Percentiles rank a stretch among this genome's conserved stretches.
These are phyloP conservation scores for Odontamblyopus rebecca DNA, from an alignment of 2,797 vertebrate genomes.

Conservation along the genomic window DNA sequence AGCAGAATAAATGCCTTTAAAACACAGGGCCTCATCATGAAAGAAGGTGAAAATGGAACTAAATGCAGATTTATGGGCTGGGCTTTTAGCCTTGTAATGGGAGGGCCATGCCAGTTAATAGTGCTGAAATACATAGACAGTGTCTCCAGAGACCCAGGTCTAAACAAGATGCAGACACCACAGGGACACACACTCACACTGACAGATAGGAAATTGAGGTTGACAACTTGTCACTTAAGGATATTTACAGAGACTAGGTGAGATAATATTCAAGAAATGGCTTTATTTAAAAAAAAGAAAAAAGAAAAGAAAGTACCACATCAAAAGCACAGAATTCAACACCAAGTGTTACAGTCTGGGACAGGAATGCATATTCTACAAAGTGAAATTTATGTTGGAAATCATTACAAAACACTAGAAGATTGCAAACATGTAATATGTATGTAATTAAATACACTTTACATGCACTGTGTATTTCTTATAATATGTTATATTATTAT, in stretches of 20 bases:
- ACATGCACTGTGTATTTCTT: too few relatives aligned
- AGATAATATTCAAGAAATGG: constrained; percentile 56
- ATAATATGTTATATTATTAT: too few relatives aligned
- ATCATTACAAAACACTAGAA: not conserved
- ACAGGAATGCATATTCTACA: not conserved
- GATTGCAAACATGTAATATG: too few relatives aligned
- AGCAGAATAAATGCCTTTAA: constrained; percentile 95
- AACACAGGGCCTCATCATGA: constrained; percentile 85
- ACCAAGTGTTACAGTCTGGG: not conserved
- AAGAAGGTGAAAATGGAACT: constrained; percentile 87
- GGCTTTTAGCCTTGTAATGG: constrained; percentile 71
- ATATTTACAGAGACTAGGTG: constrained; percentile 63
- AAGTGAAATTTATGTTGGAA: not conserved
- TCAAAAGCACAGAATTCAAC: not conserved
- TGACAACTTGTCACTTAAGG: constrained; percentile 67
- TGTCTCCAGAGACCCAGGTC: constrained; percentile 53
- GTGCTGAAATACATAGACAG: constrained; percentile 51
- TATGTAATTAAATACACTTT: too few relatives aligned
- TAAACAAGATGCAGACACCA: constrained; percentile 63
- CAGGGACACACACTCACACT: constrained; percentile 62
- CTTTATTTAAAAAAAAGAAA: constrained; percentile 20
- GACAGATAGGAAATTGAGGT: constrained; percentile 71
- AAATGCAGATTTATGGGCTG: constrained; percentile 85
- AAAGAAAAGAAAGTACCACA: constrained; percentile 40
- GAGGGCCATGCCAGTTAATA: constrained; percentile 61